Conservation (phyloP, 2,888 invertebrate genomes). For the Pinctada fucata region DNA sequence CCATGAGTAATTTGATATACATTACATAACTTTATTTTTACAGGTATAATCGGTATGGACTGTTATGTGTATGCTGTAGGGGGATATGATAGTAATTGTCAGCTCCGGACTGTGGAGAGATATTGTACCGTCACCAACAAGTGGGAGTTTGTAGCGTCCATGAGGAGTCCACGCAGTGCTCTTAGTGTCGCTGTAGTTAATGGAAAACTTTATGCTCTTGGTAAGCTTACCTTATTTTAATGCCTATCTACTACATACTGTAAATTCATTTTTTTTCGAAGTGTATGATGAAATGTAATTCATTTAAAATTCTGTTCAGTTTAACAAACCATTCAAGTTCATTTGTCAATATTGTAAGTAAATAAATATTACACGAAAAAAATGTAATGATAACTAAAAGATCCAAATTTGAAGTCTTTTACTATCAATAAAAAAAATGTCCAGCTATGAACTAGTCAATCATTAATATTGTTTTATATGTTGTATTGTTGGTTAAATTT, state of each 20-base stretch:
- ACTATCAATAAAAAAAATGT: too few species aligned
- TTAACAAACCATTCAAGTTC: too few species aligned
- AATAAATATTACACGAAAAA: too few species aligned
- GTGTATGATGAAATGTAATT: background rate
- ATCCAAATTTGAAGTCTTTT: too few species aligned
- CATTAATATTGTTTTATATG: too few species aligned
- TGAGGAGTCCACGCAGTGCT: conserved; percentile 90
- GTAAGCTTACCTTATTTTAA: conserved; percentile 80
- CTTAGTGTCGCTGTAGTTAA: conserved; percentile 91
- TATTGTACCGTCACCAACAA: conserved; percentile 89
- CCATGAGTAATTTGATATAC: too few species aligned
- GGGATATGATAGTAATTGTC: conserved; percentile 92
- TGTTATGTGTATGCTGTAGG: conserved; percentile 95
- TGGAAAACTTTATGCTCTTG: conserved; percentile 92
- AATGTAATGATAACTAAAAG: too few species aligned
- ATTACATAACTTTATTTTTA: too few species aligned
- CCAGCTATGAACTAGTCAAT: too few species aligned
- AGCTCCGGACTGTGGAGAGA: conserved; percentile 89
- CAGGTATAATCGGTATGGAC: conserved; percentile 87
- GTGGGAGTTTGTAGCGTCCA: conserved; percentile 88
- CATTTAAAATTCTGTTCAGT: too few species aligned
- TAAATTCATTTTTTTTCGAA: background rate
- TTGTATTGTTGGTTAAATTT: too few species aligned
- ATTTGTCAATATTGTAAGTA: too few species aligned
- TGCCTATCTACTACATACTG: background rate